Base-by-base conservation (phyloP, 2,797 vertebrate genomes). In the Fistularia commersonii region DNA sequence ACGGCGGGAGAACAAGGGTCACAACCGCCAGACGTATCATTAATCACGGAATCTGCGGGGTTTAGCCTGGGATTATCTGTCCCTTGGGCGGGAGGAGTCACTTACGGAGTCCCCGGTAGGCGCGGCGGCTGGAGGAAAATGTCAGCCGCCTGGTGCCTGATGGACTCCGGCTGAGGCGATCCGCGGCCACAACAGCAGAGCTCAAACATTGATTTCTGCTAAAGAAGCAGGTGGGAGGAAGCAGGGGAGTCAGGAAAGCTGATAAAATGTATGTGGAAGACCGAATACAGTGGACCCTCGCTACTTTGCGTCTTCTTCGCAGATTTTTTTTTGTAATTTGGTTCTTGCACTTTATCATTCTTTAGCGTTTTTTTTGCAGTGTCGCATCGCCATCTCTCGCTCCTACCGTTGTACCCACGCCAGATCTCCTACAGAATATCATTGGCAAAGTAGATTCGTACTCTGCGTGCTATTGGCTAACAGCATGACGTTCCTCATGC, bases 141-240 rank as follows among this genome's bases (percentile, higher is more conserved):
- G 79, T 74, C 76, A 85, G 59, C 61, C 66, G 68, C 67, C 32
- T 61, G 49, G 50, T 69, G 64, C 73, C 77, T 87, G 84, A 88
- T 84, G 79, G 65, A 81, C 76, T 72, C 57, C 39, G 50, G 64
- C 63, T 52, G 66, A 74, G 54, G 68, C 66, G 64, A 75, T 82
- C 80, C 76, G 55, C 64, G 61, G 79, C 62, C 74, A 68, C 67
- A 59, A 77, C 79, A 70, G 83, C 83, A 82, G 72, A 50, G 49
- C 68, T 69, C 63, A 61, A 74, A 80, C 81, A 82, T 82, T 81
- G 84, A 86, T 88, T 86, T 83, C 67, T 73, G 62, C 76, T 76
- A 59, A 51, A 63, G 76, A 81, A 74, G 73, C 67, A 80, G 78
- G 79, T 82, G 66, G 66, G 73, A 75, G 64, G 66, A 72, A 76